Percentiles rank a stretch among this genome's conserved stretches.
These are phyloP conservation scores for Hucho hucho DNA, from an alignment of 2,113 vertebrate species.

Conservation along the genomic window DNA sequence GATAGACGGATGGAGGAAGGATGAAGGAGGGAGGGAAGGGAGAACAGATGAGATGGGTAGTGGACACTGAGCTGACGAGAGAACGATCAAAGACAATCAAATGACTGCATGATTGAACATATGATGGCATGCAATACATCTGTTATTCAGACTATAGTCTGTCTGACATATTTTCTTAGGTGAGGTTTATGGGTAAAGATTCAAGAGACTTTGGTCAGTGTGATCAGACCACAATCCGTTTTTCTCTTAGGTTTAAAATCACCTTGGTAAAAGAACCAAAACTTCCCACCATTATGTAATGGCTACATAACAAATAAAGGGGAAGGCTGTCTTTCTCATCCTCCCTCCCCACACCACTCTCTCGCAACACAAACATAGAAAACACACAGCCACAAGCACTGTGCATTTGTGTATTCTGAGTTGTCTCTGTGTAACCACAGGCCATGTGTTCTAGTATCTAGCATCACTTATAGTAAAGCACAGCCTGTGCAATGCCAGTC, in stretches of 20 bases:
- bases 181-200: too few relatives aligned
- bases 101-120: too few relatives aligned
- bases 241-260: too few relatives aligned
- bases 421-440: slow-evolving; percentile 44
- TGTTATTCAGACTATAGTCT: too few relatives aligned
- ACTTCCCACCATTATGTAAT: too few relatives aligned
- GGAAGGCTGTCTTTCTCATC: not conserved
- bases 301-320: too few relatives aligned
- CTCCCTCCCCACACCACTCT: slow-evolving; percentile 31
- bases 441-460: slow-evolving; percentile 16
- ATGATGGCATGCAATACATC: too few relatives aligned
- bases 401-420: slow-evolving; percentile 11
- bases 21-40: slow-evolving; percentile 10
- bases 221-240: too few relatives aligned
- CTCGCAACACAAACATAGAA: slow-evolving; percentile 25
- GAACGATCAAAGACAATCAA: slow-evolving; percentile 13
- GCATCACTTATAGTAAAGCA: too few relatives aligned
- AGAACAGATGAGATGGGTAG: slow-evolving; percentile 12
- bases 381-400: not conserved
- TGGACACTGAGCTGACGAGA: slow-evolving; percentile 12
- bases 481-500: slow-evolving; percentile 18
- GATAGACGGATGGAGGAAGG: slow-evolving; percentile 44
- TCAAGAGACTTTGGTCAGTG: too few relatives aligned
- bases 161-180: too few relatives aligned
- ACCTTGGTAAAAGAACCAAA: too few relatives aligned